Conservation (phyloP, 1,140 invertebrate species). For the Drosophila pandora region DNA sequence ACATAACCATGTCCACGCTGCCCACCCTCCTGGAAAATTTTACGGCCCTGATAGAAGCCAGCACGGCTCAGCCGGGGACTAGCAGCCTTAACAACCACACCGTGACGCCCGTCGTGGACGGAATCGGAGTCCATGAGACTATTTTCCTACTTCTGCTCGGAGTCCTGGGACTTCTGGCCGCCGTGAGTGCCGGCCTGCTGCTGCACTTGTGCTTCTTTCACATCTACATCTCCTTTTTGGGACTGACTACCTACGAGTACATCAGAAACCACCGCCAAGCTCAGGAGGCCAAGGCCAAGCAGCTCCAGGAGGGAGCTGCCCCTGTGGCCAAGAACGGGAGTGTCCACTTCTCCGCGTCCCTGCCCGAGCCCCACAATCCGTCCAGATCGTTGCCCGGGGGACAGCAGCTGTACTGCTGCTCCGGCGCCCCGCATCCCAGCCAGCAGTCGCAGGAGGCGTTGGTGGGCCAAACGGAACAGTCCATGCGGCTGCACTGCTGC, state of each 20-base stretch:
- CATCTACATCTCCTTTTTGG: constrained; percentile 92
- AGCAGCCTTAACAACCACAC: constrained; percentile 44
- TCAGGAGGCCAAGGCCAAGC: constrained; percentile 73
- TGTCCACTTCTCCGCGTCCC: constrained; percentile 43
- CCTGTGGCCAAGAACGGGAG: constrained; percentile 35
- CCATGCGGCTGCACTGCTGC: constrained; percentile 70
- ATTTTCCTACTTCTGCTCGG: constrained; percentile 88
- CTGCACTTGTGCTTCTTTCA: constrained; percentile 96
- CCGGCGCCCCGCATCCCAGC: constrained; percentile 67
- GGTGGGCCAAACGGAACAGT: constrained; percentile 28
- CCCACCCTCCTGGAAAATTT: constrained; percentile 62
- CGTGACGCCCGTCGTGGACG: constrained; percentile 45
- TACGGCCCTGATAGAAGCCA: constrained; percentile 54
- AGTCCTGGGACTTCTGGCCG: constrained; percentile 88
- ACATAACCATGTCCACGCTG: constrained; percentile 53
- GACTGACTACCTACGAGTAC: constrained; percentile 96
- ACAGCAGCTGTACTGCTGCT: constrained; percentile 76
- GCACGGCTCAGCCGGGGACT: constrained; percentile 4
- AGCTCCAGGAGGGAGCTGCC: constrained; percentile 46
- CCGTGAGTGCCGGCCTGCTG: constrained; percentile 90
- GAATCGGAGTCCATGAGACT: constrained; percentile 84
- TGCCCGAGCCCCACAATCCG: constrained; percentile 61
- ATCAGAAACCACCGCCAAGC: constrained; percentile 87
- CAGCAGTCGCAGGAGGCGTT: constrained; percentile 39
- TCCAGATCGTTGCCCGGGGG: constrained; percentile 55